Evolutionary conservation across 1,140 invertebrate genomes (phyloP).

Genomic region (Metaphire vulgaris): DNA sequence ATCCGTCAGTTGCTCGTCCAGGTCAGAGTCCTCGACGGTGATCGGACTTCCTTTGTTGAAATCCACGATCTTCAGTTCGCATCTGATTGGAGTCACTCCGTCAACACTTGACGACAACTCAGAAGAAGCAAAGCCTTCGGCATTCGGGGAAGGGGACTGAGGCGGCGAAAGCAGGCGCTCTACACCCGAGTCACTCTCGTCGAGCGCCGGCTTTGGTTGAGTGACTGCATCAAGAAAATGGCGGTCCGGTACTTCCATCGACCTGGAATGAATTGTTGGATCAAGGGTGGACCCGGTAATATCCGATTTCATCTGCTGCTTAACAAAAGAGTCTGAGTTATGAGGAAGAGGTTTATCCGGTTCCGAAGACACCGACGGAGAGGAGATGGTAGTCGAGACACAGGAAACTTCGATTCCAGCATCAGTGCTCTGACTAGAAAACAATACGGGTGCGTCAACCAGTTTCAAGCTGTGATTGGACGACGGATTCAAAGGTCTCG

Average conservation of each 20-base stretch:
- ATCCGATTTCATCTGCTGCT: not conserved
- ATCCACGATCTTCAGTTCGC: not conserved
- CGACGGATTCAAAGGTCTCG: too few relatives aligned
- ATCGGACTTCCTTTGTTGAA: not conserved
- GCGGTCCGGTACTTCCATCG: not conserved
- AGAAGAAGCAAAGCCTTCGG: too few relatives aligned
- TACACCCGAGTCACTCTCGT: slow-evolving; percentile 5
- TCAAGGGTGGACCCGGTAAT: not conserved
- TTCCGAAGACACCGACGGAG: not conserved
- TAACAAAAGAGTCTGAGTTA: not conserved
- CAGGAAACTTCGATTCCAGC: not conserved
- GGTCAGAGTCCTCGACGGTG: not conserved
- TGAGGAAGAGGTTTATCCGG: not conserved
- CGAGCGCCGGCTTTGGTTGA: slow-evolving; percentile 25
- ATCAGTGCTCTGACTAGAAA: too few relatives aligned
- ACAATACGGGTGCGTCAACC: too few relatives aligned
- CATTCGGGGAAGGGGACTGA: slow-evolving; percentile 9
- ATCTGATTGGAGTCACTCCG: too few relatives aligned
- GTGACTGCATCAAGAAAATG: not conserved
- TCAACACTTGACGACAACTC: too few relatives aligned
- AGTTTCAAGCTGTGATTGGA: too few relatives aligned
- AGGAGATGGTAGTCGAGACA: not conserved
- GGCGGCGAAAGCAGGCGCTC: slow-evolving; percentile 17
- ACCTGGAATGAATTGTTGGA: not conserved
- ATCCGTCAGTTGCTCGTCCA: not conserved